Conservation (phyloP, 2,797 vertebrate genomes). For the Brotula barbata region DNA sequence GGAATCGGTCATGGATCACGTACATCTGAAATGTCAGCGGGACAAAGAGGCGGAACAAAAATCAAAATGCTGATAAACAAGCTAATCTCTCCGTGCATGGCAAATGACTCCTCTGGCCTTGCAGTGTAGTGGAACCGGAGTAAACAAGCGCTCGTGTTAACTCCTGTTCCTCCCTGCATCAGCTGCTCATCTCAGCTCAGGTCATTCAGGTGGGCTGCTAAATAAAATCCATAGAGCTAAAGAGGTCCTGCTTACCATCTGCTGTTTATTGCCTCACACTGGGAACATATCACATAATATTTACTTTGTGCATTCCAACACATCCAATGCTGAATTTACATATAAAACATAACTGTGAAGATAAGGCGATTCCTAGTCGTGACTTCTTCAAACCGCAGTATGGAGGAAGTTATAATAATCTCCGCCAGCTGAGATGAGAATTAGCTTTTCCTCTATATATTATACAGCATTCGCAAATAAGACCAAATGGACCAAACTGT, state of each 20-base stretch:
- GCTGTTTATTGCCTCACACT: conserved; percentile 82
- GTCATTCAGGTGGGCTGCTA: conserved; percentile 81
- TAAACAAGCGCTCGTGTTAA: conserved; percentile 75
- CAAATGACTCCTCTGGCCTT: conserved; percentile 72
- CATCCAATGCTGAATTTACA: conserved; percentile 63
- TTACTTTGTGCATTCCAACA: conserved; percentile 54
- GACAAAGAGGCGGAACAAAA: conserved; percentile 61
- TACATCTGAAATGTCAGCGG: conserved; percentile 76
- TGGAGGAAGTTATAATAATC: conserved; percentile 31
- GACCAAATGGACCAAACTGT: too few relatives aligned
- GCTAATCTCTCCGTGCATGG: conserved; percentile 70
- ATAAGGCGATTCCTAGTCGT: conserved; percentile 5
- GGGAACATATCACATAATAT: conserved; percentile 54
- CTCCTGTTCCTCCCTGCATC: conserved; percentile 53
- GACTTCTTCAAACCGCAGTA: not conserved
- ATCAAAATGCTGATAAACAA: conserved; percentile 80
- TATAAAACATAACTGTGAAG: conserved; percentile 32
- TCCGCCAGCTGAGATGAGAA: not conserved
- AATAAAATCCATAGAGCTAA: conserved; percentile 69
- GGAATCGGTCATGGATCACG: conserved; percentile 82
- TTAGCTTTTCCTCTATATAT: not conserved
- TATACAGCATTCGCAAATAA: not conserved
- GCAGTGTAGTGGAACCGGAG: conserved; percentile 68
- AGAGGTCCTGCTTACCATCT: conserved; percentile 81
- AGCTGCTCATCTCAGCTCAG: conserved; percentile 66